phyloP scores from a whole-genome alignment of 2,113 vertebrate genomes.

The Phyllostomus hastatus region DNA sequence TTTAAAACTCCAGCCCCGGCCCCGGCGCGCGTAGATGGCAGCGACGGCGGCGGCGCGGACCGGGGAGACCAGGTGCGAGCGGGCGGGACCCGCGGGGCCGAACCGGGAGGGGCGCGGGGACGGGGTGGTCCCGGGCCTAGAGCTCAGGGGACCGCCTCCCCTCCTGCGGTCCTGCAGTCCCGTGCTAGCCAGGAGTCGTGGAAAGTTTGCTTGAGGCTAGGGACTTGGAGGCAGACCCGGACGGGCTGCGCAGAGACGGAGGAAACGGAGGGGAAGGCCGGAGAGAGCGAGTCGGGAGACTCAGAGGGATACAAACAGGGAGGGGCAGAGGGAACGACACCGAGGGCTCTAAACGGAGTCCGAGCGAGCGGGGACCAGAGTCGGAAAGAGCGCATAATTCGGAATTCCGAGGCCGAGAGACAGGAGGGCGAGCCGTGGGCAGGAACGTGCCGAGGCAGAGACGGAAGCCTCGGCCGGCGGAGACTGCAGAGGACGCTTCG shows the following conservation, averaged over 20 bases:
- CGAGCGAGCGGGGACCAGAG: not conserved
- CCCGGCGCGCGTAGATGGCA: conserved; percentile 87
- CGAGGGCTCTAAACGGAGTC: not conserved
- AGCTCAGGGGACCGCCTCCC: not conserved
- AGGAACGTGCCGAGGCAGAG: conserved; percentile 44
- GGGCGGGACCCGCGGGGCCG: conserved; percentile 47
- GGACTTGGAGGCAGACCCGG: not conserved
- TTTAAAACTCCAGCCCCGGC: conserved; percentile 91
- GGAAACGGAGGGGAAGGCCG: not conserved
- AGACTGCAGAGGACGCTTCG: conserved; percentile 69
- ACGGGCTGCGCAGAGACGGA: not conserved
- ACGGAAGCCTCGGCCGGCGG: conserved; percentile 39
- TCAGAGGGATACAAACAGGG: not conserved
- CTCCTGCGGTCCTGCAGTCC: not conserved
- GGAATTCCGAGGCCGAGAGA: not conserved
- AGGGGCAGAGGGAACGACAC: not conserved
- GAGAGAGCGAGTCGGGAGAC: not conserved
- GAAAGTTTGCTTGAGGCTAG: conserved; percentile 59
- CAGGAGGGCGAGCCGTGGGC: not conserved
- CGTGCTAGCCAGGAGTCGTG: not conserved
- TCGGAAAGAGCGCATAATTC: not conserved
- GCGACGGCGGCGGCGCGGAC: conserved; percentile 75
- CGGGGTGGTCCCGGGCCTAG: not conserved
- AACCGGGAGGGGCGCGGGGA: conserved; percentile 50
- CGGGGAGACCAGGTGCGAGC: conserved; percentile 75